A percentile compares a stretch with the other conserved stretches of the same genome.
These are phyloP conservation scores for Eublepharis macularius DNA, from an alignment of 2,113 vertebrate species.

Conservation along the genomic window DNA sequence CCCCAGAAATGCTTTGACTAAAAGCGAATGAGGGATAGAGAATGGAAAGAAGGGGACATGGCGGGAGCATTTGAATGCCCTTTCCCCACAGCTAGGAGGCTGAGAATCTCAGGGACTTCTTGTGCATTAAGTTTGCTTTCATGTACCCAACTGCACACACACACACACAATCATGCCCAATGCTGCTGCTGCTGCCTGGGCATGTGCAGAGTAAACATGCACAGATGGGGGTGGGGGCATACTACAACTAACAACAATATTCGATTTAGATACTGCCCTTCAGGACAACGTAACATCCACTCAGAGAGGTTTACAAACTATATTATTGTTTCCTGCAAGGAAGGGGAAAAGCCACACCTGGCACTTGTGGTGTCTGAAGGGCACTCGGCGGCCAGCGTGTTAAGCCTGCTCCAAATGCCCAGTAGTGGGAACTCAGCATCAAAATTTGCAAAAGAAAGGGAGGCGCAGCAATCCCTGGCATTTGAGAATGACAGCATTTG, in stretches of 20 bases:
- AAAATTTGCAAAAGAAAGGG: too few species aligned
- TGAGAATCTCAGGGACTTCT: too few species aligned
- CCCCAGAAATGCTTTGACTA: neutral
- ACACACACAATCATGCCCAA: too few species aligned
- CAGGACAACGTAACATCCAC: too few species aligned
- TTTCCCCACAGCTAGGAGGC: neutral
- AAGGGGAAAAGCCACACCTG: neutral
- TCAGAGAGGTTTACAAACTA: too few species aligned
- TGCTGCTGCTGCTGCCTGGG: neutral
- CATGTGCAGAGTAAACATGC: neutral
- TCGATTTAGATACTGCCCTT: too few species aligned
- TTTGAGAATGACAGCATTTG: neutral
- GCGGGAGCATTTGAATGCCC: too few species aligned
- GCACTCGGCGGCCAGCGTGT: rapidly evolving
- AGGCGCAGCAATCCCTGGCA: too few species aligned
- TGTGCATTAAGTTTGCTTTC: too few species aligned
- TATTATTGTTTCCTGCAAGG: neutral
- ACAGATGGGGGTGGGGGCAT: neutral
- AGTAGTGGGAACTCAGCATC: too few species aligned
- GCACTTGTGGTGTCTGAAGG: neutral
- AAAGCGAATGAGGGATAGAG: neutral
- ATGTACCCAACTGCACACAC: too few species aligned
- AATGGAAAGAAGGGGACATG: neutral
- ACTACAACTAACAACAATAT: too few species aligned
- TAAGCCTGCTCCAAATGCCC: neutral